Percentiles rank a stretch among this genome's conserved stretches.
Evolutionary conservation across 2,888 invertebrate genomes (phyloP).

Genomic region (Aromia moschata): DNA sequence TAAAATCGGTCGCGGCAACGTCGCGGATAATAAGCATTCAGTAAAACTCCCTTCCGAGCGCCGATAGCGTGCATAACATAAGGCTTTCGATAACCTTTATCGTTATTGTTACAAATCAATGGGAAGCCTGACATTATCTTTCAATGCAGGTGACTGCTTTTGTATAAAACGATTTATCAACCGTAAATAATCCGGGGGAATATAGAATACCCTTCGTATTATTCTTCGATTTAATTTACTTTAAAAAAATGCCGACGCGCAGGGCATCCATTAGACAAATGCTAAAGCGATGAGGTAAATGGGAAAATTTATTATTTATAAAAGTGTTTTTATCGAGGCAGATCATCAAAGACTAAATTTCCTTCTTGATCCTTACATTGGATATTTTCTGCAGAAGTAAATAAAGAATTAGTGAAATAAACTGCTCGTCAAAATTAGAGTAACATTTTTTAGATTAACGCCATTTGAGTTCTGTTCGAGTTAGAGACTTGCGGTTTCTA

Average conservation of each 20-base stretch:
- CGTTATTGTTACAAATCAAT: slow-evolving; percentile 44
- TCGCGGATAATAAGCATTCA: slow-evolving; percentile 18
- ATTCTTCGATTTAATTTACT: slow-evolving; percentile 24
- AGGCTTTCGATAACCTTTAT: slow-evolving; percentile 41
- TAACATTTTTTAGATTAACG: too few species aligned
- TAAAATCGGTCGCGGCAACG: slow-evolving; percentile 1
- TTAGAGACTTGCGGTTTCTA: too few species aligned
- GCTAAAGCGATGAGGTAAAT: not conserved
- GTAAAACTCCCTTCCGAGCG: slow-evolving; percentile 17
- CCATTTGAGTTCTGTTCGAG: too few species aligned
- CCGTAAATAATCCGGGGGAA: slow-evolving; percentile 39
- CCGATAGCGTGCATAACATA: slow-evolving; percentile 37
- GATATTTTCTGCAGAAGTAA: too few species aligned
- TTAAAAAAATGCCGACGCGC: slow-evolving; percentile 6
- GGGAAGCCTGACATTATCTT: slow-evolving; percentile 39
- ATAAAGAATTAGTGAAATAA: too few species aligned
- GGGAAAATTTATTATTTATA: too few species aligned
- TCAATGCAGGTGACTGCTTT: slow-evolving; percentile 43
- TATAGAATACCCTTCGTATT: slow-evolving; percentile 31
- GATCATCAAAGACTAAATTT: too few species aligned
- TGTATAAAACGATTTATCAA: slow-evolving; percentile 39
- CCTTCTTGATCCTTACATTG: too few species aligned
- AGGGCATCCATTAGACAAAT: not conserved
- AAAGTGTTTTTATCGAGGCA: too few species aligned
- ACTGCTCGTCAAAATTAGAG: too few species aligned